Base-by-base conservation (phyloP, 1,140 invertebrate species). In the Heliconius congener region DNA sequence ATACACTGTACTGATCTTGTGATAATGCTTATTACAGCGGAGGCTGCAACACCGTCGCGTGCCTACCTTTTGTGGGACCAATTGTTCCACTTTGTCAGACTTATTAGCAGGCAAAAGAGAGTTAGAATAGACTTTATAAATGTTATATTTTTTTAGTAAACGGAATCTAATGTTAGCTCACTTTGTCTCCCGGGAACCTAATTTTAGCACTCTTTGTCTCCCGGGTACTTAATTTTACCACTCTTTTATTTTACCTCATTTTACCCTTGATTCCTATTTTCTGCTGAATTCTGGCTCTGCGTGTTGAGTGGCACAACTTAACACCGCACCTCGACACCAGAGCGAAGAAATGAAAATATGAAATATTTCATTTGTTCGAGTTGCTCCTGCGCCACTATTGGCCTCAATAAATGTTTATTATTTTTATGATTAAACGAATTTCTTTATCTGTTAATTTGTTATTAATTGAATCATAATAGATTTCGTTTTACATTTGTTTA, bases 21-120 rank as follows among this genome's bases (percentile, higher is more conserved):
- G 78, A 79, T 79, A 79, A 60, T 34, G 4, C 6, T 50, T 75
- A 50, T 81, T 77, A 77, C 71, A 72, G 76, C 30, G 42, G 76
- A 74, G 57, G 55, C 77, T 73, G 77, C 76, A 76, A 34, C 46
- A 73, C 27, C 55, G 79, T 81, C 79, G 75, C 79, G 79, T 81
- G 79, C 79, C 79, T 74, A 71, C 75, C 55, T 81, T 30, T 57
- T 34, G 79, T 74, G 79, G 55, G 76, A 81, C 74, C 52, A 52
- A 81, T 77, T 77, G 76, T 81, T 73, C 13, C 72, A 80, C 23
- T 76, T 74, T 30, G 46, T 66, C 60, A 66, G 60, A 27, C 42
- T 74, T 79, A 79, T 79, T 74, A 52, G 57, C 77, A 57, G 73
- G 74, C 4, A 39, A 57, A 70, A 74, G 8, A 75, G 75, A 66